Conservation (phyloP, 2,888 invertebrate species). For the Polyommatus iphigenia region DNA sequence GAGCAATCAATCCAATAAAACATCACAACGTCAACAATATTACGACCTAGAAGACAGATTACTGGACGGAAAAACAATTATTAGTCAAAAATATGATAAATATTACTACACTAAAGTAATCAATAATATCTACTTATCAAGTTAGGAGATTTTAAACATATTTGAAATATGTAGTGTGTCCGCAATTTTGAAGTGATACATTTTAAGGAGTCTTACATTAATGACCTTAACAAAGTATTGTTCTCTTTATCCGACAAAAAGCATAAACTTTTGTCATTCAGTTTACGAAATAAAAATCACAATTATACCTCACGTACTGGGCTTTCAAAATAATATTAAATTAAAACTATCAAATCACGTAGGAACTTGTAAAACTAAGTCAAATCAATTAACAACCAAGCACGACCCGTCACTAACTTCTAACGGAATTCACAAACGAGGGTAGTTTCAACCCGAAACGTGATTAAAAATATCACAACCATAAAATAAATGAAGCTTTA, state of each 20-base stretch:
- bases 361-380: conserved; percentile 28
- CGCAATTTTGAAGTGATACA: background rate
- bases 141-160: background rate
- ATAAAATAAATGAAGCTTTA: conserved; percentile 41
- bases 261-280: background rate
- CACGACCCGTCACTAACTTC: conserved; percentile 21
- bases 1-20: background rate
- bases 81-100: conserved; percentile 18
- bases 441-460: conserved; percentile 18
- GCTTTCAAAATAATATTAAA: background rate
- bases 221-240: no score
- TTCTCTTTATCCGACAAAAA: background rate
- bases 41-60: conserved; percentile 19
- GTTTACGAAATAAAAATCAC: background rate
- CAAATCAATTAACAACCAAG: conserved; percentile 10
- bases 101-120: conserved; percentile 16
- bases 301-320: background rate
- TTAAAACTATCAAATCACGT: conserved; percentile 28
- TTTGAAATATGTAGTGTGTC: background rate
- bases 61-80: conserved; percentile 34
- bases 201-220: no score
- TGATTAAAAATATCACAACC: conserved; percentile 44
- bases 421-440: conserved; percentile 26
- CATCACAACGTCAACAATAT: background rate
- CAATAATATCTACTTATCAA: background rate